A percentile compares a stretch with the other conserved stretches of the same genome.
Conservation (phyloP, 2,888 invertebrate genomes). For the Pyralis farinalis region DNA sequence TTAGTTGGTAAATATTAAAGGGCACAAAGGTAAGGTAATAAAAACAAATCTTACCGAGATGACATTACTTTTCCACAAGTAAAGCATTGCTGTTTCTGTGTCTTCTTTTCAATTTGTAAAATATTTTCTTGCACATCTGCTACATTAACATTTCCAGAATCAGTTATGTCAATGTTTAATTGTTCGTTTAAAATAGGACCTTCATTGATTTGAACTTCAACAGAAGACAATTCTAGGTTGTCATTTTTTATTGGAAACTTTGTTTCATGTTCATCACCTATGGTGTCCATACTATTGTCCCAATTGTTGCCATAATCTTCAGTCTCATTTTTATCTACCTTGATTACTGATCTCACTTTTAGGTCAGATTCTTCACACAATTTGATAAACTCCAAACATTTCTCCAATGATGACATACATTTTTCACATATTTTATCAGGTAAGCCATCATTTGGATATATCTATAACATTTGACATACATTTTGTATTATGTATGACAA, state of each 20-base stretch:
- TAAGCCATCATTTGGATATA: conserved; percentile 54
- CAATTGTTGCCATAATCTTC: conserved; percentile 19
- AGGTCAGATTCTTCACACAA: conserved; percentile 51
- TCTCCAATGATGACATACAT: conserved; percentile 47
- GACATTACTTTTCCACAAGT: conserved; percentile 78
- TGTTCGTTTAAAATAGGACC: background rate
- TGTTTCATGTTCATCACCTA: background rate
- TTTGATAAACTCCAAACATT: conserved; percentile 50
- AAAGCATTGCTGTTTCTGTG: conserved; percentile 60
- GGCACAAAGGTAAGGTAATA: too few species aligned
- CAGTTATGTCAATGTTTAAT: background rate
- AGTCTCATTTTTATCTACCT: conserved; percentile 26
- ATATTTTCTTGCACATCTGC: background rate
- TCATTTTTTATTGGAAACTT: background rate
- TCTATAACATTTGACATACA: conserved; percentile 48
- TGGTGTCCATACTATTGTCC: conserved; percentile 1
- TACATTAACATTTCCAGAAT: background rate
- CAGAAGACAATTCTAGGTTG: background rate
- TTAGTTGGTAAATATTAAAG: too few species aligned
- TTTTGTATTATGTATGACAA: too few species aligned
- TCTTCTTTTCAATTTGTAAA: conserved; percentile 21
- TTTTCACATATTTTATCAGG: conserved; percentile 51
- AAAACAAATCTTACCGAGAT: conserved; percentile 50
- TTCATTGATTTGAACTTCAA: background rate
- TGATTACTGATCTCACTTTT: conserved; percentile 35